Base-by-base conservation (phyloP, 2,888 invertebrate species). In the Tachystola acroxantha region DNA sequence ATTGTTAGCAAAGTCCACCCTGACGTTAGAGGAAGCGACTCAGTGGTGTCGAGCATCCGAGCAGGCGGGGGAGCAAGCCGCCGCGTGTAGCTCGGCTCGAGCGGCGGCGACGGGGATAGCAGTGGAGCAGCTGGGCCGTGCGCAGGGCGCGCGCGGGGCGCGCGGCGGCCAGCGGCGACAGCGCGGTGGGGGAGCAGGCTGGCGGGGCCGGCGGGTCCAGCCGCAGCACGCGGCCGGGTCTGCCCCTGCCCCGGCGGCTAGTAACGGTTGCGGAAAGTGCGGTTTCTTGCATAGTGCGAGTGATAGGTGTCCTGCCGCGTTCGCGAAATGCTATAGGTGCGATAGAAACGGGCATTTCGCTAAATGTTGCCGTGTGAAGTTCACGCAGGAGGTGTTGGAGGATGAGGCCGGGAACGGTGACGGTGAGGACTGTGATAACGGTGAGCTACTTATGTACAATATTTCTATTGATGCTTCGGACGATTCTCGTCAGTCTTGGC, bases 11-110 rank as follows among this genome's bases (percentile, higher is more conserved):
- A 34, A 37, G 10, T 12, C 4, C 11, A 28, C 4, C 22, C 29
- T 39, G 14, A 16, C 22, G 16, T 20, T 44, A n/a, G 24, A 41
- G 7, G 32, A 44, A n/a, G 44, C 44, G 14, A 28, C 13, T 19
- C 14, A 30, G 4, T 44, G 34, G 34, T 44, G 39, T 19, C 28
- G 35, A 11, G 40, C 39, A 1, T 40, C 41, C 3, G 44, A 39
- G 12, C 13, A 14, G 7, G 41, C 37, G 7, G 31, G 40, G 7
- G 14, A 32, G 24, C 40, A 39, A 20, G 42, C 38, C 12, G 20
- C 16, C 9, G 19, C 19, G 6, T 16, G 3, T 16, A 16, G 16
- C 16, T 6, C 3, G 16, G 3, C 16, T 6, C 16, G 16, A 16
- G 16, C 16, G 16, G 16, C 16, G n/a, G n/a, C n/a, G n/a, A n/a